These are phyloP conservation scores for honey bee (Apis mellifera) DNA, from an alignment of 1,140 invertebrate genomes.

Conservation along the genomic window Amel_HAv3.1 CM009941.2:9881001-9881500, in stretches of 20 bases:
- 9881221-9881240: not conserved
- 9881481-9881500: not conserved
- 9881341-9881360: not conserved
- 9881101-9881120: not conserved
- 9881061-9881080: too few relatives aligned
- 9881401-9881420: not conserved
- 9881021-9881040: not conserved
- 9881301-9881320: conserved; percentile 12
- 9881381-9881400: not conserved
- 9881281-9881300: not conserved
- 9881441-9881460: not conserved
- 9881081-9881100: not conserved
- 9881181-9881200: not conserved
- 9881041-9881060: not conserved
- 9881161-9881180: not conserved
- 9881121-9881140: not conserved
- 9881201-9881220: too few relatives aligned
- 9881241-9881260: not conserved
- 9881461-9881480: not conserved
- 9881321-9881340: not conserved
- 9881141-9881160: not conserved
- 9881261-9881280: not conserved
- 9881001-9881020: not conserved
- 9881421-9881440: conserved; percentile 16
- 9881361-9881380: not conserved